phyloP scores from a whole-genome alignment of 1,140 invertebrate genomes.

The Calycopis cecrops region DNA sequence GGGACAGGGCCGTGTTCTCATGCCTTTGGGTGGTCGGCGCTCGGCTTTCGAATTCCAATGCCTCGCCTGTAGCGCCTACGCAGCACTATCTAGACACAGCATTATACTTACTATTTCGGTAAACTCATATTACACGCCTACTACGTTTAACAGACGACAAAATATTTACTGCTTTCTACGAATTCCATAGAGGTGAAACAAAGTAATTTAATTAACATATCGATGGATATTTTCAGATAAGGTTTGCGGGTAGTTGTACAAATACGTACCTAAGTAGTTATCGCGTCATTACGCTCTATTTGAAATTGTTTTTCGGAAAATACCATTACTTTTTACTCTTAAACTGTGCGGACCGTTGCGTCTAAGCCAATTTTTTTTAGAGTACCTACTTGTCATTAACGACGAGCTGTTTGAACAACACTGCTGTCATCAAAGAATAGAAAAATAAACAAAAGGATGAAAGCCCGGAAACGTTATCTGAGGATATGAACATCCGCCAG shows the following conservation, averaged over 20 bases:
- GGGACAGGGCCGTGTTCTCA: constrained; percentile 61
- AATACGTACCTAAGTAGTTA: too few species aligned
- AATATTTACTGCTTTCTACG: too few species aligned
- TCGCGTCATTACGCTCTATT: too few species aligned
- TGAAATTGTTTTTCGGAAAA: too few species aligned
- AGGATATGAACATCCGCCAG: constrained; percentile 70
- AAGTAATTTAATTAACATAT: too few species aligned
- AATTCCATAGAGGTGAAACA: too few species aligned
- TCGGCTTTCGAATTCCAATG: constrained; percentile 72
- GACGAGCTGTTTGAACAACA: not conserved
- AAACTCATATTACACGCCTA: not conserved
- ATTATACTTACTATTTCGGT: constrained; percentile 9
- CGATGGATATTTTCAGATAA: too few species aligned
- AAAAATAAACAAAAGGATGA: constrained; percentile 54
- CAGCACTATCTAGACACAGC: constrained; percentile 39
- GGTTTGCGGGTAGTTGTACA: too few species aligned
- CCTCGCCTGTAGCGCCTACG: constrained; percentile 68
- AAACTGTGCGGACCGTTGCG: too few species aligned
- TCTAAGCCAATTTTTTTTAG: not conserved
- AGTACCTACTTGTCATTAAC: constrained; percentile 27
- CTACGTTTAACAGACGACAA: too few species aligned
- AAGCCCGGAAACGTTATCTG: constrained; percentile 57
- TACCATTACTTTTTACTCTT: too few species aligned
- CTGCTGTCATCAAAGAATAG: constrained; percentile 54
- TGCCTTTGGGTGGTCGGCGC: constrained; percentile 71